Conservation (phyloP, 2,888 invertebrate species). For the Oxytorus armatus region DNA sequence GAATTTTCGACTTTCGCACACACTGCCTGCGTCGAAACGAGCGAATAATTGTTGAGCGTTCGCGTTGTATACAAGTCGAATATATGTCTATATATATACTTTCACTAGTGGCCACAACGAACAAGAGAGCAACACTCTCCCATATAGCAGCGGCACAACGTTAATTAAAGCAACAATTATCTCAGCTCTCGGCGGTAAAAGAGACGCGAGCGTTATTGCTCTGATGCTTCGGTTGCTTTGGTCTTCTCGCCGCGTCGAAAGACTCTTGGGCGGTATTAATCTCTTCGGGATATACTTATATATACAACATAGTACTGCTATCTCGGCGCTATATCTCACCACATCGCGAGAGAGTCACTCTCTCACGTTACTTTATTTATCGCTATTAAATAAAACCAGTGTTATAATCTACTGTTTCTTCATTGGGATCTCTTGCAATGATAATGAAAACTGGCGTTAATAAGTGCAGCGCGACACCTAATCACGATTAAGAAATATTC, state of each 20-base stretch:
- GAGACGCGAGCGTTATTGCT: constrained; percentile 59
- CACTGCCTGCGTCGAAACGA: constrained; percentile 9
- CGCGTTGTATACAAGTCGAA: neutral
- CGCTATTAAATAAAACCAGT: constrained; percentile 63
- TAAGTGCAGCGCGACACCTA: constrained; percentile 62
- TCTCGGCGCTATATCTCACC: constrained; percentile 58
- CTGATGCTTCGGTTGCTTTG: constrained; percentile 28
- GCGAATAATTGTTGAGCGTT: constrained; percentile 48
- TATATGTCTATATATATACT: constrained; percentile 40
- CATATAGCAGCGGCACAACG: constrained; percentile 48
- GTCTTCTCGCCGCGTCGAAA: constrained; percentile 44
- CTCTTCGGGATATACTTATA: constrained; percentile 14
- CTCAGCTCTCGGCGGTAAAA: constrained; percentile 60
- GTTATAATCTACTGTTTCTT: constrained; percentile 53
- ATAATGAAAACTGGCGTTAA: constrained; percentile 68
- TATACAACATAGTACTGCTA: constrained; percentile 11
- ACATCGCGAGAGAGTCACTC: constrained; percentile 43
- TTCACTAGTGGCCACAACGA: constrained; percentile 55
- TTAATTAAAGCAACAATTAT: constrained; percentile 68
- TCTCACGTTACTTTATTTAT: constrained; percentile 63
- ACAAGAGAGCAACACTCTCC: constrained; percentile 44
- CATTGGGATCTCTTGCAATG: constrained; percentile 45
- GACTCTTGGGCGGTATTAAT: constrained; percentile 53
- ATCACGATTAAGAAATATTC: constrained; percentile 65
- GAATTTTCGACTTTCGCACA: constrained; percentile 60